Percentiles rank a stretch among this genome's conserved stretches.
Evolutionary conservation across 2,888 invertebrate species (phyloP).

Genomic region (Ectemnius continuus): DNA sequence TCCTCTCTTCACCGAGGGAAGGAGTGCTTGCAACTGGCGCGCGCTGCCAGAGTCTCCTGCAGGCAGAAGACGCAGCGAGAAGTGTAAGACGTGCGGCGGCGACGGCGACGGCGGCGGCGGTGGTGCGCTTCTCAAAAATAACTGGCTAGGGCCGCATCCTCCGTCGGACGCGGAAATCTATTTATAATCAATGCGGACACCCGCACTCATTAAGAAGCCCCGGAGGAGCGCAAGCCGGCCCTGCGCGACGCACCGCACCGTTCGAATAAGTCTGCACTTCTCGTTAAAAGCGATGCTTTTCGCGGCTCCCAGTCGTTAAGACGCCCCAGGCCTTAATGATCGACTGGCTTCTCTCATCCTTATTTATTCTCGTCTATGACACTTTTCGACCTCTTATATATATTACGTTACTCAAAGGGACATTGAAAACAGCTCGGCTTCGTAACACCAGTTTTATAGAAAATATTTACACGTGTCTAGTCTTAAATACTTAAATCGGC

Average conservation of each 20-base stretch:
- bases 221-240: conserved; percentile 61
- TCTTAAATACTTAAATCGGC: conserved; percentile 11
- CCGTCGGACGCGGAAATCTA: conserved; percentile 63
- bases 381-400: not conserved
- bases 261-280: conserved; percentile 61
- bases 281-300: conserved; percentile 36
- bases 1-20: conserved; percentile 63
- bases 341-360: not conserved
- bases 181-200: conserved; percentile 64
- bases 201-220: conserved; percentile 52
- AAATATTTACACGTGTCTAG: conserved; percentile 19
- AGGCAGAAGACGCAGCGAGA: too few species aligned
- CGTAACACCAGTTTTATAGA: conserved; percentile 22
- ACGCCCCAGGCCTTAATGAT: not conserved
- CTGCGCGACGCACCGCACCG: conserved; percentile 59
- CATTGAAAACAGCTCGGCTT: too few species aligned
- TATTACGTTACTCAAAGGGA: not conserved
- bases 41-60: too few species aligned
- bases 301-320: conserved; percentile 3
- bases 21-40: conserved; percentile 62
- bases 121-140: conserved; percentile 63
- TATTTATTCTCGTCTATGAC: conserved; percentile 21
- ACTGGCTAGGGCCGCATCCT: conserved; percentile 72
- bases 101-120: too few species aligned
- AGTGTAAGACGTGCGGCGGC: too few species aligned